Percentiles rank a stretch among this genome's conserved stretches.
Conservation (phyloP, 2,888 invertebrate genomes). For the Pomacea canaliculata region DNA sequence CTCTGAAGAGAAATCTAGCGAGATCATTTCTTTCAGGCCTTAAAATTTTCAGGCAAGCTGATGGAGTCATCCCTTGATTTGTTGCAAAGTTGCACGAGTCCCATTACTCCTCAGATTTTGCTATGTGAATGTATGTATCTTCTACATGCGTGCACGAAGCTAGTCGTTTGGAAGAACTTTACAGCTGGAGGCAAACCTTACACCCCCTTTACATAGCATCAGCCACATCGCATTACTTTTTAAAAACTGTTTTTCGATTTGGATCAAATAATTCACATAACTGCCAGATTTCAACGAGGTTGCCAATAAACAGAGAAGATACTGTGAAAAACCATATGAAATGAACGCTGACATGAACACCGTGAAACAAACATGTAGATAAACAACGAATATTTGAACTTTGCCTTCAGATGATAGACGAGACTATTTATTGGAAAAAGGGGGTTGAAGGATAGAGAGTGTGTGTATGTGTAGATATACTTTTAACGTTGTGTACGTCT, state of each 20-base stretch:
- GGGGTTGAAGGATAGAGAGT: constrained; percentile 20
- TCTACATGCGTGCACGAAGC: constrained; percentile 6
- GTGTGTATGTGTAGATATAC: no score
- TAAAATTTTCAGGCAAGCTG: not conserved
- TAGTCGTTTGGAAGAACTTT: constrained; percentile 9
- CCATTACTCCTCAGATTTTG: not conserved
- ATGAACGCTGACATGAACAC: no score
- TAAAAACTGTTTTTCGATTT: no score
- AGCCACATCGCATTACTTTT: constrained; percentile 15
- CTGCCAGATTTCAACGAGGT: no score
- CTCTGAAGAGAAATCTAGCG: constrained; percentile 11
- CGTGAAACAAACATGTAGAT: not conserved
- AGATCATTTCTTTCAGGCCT: constrained; percentile 12
- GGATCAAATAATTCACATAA: no score
- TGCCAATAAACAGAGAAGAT: no score
- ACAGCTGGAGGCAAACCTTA: constrained; percentile 16
- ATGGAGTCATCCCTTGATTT: not conserved
- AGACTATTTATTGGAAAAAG: constrained; percentile 15
- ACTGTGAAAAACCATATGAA: no score
- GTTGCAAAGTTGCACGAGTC: constrained; percentile 21
- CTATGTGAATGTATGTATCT: constrained; percentile 2
- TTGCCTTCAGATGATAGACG: constrained; percentile 29
- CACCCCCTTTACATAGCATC: constrained; percentile 20
- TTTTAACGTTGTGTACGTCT: no score
- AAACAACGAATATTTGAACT: constrained; percentile 20